A percentile compares a stretch with the other conserved stretches of the same genome.
These are phyloP conservation scores for Orchesella flavescens DNA, from an alignment of 2,888 invertebrate species.

Conservation along the genomic window DNA sequence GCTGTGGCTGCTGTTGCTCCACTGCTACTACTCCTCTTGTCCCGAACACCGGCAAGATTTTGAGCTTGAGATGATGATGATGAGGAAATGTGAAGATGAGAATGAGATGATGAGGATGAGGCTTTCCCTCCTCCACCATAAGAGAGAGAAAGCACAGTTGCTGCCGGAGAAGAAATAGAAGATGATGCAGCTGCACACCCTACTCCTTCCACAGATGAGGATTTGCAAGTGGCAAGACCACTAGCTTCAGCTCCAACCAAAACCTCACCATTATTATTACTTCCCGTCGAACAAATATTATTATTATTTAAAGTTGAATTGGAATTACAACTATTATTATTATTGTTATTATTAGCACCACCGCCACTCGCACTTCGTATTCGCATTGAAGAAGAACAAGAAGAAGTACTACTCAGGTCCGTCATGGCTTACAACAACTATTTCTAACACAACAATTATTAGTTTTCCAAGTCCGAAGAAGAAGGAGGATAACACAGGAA, in stretches of 20 bases:
- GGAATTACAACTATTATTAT: too few relatives aligned
- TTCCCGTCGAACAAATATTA: too few relatives aligned
- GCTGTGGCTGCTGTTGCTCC: constrained; percentile 42
- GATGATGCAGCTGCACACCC: constrained; percentile 31
- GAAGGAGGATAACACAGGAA: too few relatives aligned
- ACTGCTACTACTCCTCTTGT: not conserved
- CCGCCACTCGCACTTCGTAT: constrained; percentile 18
- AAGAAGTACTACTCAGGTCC: constrained; percentile 41
- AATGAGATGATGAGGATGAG: not conserved
- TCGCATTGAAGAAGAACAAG: constrained; percentile 23
- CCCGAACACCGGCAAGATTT: constrained; percentile 1
- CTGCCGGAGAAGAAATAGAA: not conserved
- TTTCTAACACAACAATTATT: too few relatives aligned
- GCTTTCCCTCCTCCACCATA: not conserved
- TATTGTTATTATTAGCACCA: too few relatives aligned
- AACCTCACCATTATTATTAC: not conserved
- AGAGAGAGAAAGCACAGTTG: not conserved
- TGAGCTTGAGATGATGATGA: constrained; percentile 32
- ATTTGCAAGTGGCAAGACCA: not conserved
- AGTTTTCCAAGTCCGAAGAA: too few relatives aligned
- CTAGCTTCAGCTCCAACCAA: too few relatives aligned
- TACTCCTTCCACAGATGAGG: not conserved
- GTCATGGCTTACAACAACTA: constrained; percentile 30
- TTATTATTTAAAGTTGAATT: not conserved
- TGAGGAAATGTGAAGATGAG: constrained; percentile 23